Evolutionary conservation across 2,797 vertebrate genomes (phyloP).

Genomic region (Rhinoraja longicauda): DNA sequence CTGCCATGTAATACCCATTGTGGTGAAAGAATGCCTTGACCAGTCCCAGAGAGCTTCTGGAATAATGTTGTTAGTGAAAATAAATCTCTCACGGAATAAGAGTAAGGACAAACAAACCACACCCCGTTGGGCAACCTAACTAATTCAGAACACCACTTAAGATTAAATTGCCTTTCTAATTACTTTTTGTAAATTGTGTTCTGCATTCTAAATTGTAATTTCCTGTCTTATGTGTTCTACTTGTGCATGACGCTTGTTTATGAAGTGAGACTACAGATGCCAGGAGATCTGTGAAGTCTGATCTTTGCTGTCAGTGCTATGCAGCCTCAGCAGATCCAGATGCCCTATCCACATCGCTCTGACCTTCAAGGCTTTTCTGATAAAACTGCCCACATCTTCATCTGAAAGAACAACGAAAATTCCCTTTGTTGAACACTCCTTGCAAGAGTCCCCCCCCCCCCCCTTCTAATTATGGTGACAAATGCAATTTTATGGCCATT

Average conservation of each 20-base stretch:
- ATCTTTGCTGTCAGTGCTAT: neutral
- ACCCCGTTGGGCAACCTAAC: neutral
- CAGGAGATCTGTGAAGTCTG: neutral
- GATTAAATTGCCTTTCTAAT: neutral
- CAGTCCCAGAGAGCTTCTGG: neutral
- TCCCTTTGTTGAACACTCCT: neutral
- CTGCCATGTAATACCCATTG: neutral
- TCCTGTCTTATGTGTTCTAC: neutral
- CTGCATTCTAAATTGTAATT: neutral
- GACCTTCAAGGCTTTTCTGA: neutral
- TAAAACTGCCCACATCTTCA: neutral
- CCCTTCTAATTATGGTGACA: neutral
- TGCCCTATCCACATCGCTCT: neutral
- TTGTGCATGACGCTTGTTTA: neutral
- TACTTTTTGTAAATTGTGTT: neutral
- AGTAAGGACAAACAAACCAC: neutral
- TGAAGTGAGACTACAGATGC: neutral
- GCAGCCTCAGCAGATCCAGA: no score
- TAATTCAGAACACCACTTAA: neutral
- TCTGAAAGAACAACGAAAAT: neutral
- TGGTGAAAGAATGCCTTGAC: neutral
- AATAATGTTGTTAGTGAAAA: slow-evolving; percentile 15
- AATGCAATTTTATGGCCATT: no score
- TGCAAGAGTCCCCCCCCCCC: no score
- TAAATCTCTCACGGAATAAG: neutral